A percentile compares a stretch with the other conserved stretches of the same genome.
phyloP scores from a whole-genome alignment of 2,888 invertebrate genomes.

The Nomada goodeniana region DNA sequence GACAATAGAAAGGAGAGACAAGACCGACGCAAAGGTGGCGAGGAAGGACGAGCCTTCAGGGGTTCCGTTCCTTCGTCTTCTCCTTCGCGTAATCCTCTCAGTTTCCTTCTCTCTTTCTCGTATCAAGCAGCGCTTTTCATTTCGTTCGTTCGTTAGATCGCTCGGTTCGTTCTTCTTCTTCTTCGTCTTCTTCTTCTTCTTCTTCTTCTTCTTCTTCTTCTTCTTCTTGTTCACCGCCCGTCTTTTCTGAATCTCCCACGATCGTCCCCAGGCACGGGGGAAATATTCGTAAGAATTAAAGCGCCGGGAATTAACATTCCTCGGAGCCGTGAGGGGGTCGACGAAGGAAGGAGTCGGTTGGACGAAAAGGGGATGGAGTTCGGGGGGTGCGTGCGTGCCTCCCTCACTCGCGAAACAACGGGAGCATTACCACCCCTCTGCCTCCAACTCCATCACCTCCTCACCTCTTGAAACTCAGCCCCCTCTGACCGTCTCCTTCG shows the following conservation, averaged over 20 bases:
- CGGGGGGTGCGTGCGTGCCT: constrained; percentile 78
- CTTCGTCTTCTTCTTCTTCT: constrained; percentile 55
- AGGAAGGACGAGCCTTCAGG: constrained; percentile 70
- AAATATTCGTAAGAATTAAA: constrained; percentile 85
- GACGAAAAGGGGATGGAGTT: constrained; percentile 53
- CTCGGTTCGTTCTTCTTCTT: constrained; percentile 21
- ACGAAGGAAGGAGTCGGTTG: constrained; percentile 54
- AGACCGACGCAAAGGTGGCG: constrained; percentile 55
- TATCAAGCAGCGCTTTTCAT: constrained; percentile 17
- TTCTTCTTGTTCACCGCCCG: constrained; percentile 58
- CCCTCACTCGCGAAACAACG: constrained; percentile 82
- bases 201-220: constrained; percentile 32
- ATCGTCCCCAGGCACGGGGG: constrained; percentile 78
- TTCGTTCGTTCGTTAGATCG: constrained; percentile 15
- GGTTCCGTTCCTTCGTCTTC: constrained; percentile 55
- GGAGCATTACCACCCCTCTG: constrained; percentile 79
- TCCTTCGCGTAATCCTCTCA: constrained; percentile 49
- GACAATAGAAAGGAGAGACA: constrained; percentile 39
- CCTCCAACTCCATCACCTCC: constrained; percentile 71
- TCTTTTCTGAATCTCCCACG: constrained; percentile 62
- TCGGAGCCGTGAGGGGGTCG: constrained; percentile 72
- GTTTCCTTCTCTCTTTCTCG: constrained; percentile 16
- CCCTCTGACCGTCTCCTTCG: constrained; percentile 64
- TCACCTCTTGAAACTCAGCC: constrained; percentile 71
- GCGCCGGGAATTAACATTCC: constrained; percentile 84